Conservation (phyloP, 2,797 vertebrate genomes). For the Pipistrellus pygmaeus region DNA sequence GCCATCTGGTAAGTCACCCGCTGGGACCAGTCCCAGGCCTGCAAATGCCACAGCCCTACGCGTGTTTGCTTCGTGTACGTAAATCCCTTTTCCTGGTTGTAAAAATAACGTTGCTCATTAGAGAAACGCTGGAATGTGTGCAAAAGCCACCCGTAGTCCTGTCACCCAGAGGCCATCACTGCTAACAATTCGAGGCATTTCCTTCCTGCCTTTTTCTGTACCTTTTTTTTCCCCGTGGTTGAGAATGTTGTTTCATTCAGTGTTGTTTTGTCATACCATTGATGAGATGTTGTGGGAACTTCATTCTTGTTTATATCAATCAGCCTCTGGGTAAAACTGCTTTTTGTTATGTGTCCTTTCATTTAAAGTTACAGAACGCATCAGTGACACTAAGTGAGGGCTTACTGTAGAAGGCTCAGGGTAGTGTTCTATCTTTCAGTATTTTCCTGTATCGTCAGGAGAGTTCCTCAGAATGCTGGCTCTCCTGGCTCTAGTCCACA, state of each 20-base stretch:
- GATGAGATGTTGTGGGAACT: not conserved
- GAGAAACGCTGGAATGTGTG: conserved; percentile 46
- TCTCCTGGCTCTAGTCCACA: not conserved
- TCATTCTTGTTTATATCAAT: not conserved
- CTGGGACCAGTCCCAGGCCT: too few species aligned
- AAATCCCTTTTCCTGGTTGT: conserved; percentile 28
- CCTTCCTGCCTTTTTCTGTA: conserved; percentile 78
- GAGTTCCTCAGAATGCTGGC: conserved; percentile 57
- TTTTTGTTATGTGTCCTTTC: not conserved
- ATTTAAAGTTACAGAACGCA: not conserved
- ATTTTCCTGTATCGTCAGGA: conserved; percentile 60
- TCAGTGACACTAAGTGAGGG: not conserved
- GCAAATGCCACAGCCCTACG: not conserved
- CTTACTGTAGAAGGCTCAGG: conserved; percentile 49
- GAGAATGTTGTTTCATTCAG: not conserved
- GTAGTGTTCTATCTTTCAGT: conserved; percentile 32
- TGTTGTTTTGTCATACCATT: not conserved
- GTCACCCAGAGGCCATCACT: conserved; percentile 50
- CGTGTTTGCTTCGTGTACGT: conserved; percentile 1
- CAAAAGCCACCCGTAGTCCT: conserved; percentile 4
- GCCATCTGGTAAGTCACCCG: not conserved
- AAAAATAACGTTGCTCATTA: conserved; percentile 58
- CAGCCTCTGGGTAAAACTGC: not conserved
- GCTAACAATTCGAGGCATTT: conserved; percentile 73
- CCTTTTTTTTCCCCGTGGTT: conserved; percentile 24